Evolutionary conservation across 2,888 invertebrate species (phyloP), one percentile per base, ranked within the genome.

Genomic region (Chrysolina americana): DNA sequence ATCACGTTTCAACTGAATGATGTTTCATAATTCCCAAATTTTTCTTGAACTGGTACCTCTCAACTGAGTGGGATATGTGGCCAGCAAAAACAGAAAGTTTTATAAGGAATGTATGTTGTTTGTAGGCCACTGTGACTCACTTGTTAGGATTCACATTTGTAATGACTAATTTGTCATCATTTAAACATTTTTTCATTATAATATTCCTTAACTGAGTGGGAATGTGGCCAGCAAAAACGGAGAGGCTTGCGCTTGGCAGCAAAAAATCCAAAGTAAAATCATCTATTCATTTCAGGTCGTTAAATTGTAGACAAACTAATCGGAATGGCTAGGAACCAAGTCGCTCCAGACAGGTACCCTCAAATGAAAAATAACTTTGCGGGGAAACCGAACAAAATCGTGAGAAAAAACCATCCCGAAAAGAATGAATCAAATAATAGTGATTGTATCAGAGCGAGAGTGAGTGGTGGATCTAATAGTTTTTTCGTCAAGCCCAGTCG

Each of bases 331-430:
- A 72, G 71, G 76, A 69, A 64, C 65, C 64, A 48, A 71, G 74
- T 75, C 47, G 70, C 63, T 17, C 73, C 72, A 63, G 76, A 77
- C 21, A 75, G 69, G 65, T 65, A 70, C 53, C 21, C 41, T 21
- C 78, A 59, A 72, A 68, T 63, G 65, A 77, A 70, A 64, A 73
- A 71, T 65, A 76, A 64, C 65, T 80, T 75, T 74, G 78, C 76
- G 59, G 71, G 53, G 62, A 76, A 73, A 70, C 48, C 70, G 10
- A 62, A 41, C 59, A 66, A 62, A 17, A 17, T 56, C 15, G 21
- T 62, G 48, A 23, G 41, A 36, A 21, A 41, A 64, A 50, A 44
- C 13, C 17, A 59, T 41, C 74, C 11, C 19, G 41, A 68, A 71
- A 71, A 44, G 28, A 47, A 75, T 28, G 72, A 68, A 71, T 21